Conservation (phyloP, 2,888 invertebrate genomes). For the Cremastobaeus sp. region DNA sequence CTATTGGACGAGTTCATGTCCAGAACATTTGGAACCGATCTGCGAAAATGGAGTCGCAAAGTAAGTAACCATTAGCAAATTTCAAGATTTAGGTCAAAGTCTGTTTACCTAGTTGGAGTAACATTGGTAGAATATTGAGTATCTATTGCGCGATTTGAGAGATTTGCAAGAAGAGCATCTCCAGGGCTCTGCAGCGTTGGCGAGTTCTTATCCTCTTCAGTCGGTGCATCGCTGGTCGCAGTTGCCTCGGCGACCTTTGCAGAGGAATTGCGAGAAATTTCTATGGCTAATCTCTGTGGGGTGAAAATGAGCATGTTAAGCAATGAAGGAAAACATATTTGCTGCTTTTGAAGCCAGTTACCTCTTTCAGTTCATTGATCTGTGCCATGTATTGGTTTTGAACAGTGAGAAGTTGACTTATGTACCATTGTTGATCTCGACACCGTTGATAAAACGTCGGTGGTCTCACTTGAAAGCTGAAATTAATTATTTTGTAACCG, state of each 20-base stretch:
- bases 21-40: conserved; percentile 32
- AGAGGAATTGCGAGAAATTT: conserved; percentile 85
- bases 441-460: conserved; percentile 96
- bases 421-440: conserved; percentile 95
- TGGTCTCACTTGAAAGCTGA: conserved; percentile 93
- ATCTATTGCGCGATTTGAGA: conserved; percentile 65
- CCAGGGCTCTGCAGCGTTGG: conserved; percentile 60
- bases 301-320: no score
- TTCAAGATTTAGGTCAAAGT: no score
- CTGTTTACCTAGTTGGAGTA: conserved; percentile 68
- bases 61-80: conserved; percentile 2
- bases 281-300: conserved; percentile 82
- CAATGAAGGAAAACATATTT: background rate
- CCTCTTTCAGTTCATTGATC: conserved; percentile 91
- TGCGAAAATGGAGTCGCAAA: background rate
- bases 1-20: conserved; percentile 49
- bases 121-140: conserved; percentile 58
- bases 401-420: conserved; percentile 88
- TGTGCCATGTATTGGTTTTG: conserved; percentile 90
- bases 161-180: conserved; percentile 63
- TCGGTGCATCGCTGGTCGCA: conserved; percentile 61
- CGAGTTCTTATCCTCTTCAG: conserved; percentile 59
- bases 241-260: conserved; percentile 71
- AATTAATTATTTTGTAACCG: no score
- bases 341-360: conserved; percentile 65